Base-by-base conservation (phyloP, 2,797 vertebrate species). In the Myotis myotis region DNA sequence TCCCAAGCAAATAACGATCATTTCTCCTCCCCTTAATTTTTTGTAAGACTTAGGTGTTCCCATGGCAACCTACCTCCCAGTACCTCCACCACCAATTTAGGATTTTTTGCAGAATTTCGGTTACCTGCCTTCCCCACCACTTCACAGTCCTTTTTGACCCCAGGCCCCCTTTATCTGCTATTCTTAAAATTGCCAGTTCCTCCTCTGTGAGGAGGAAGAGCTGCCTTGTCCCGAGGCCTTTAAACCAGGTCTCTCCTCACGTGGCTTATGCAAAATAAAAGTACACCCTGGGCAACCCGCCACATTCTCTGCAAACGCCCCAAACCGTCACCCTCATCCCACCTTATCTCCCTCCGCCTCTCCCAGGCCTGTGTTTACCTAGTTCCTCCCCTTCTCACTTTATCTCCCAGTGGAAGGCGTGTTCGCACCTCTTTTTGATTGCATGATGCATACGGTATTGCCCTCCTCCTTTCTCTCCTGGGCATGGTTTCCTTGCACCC, bases 61-160 rank as follows among this genome's bases (percentile, higher is more conserved):
- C 38, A 25, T 38, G 53, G 70, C 20, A 82, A 36, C 44, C 12
- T 47, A 38, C 22, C 49, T 2, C 28, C 23, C 4, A 70, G 12
- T 30, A 44, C 0, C 22, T 75, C 38, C 44, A 23, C 8, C 36
- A 17, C 13, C 51, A 81, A 53, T 38, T 36, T 41, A 13, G 47
- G 36, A 3, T 41, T 81, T 51, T 51, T 41, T 70, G n/a, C 47
- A 88, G 55, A 79, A 64, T 66, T 83, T 25, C 25, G 44, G 36
- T 91, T 47, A 17, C 55, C 23, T 16, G 7, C 11, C 47, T 60
- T 66, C 64, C 33, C 44, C 3, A 86, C 6, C 6, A 19, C 2
- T 20, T 64, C n/a, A 28, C 8, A 15, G 10, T 89, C 51, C 57
- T 93, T 85, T 84, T 15, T 91, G 47, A 57, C 44, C 82, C 28